Conservation (phyloP, 2,888 invertebrate species). For the Pyrocoelia pectoralis region DNA sequence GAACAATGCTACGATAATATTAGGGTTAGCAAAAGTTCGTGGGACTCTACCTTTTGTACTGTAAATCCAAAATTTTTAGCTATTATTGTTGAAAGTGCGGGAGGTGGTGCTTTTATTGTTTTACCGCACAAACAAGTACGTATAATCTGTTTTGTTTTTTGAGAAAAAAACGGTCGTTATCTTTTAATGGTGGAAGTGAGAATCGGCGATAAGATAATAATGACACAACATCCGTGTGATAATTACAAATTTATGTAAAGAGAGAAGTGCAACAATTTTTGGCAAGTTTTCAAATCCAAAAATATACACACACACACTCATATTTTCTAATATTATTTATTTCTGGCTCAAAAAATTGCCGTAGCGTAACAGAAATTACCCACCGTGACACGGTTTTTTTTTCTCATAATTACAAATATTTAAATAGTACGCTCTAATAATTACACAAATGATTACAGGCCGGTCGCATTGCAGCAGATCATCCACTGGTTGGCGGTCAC, state of each 20-base stretch:
- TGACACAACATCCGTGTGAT: background rate
- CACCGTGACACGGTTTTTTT: background rate
- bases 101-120: slow-evolving; percentile 95
- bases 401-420: background rate
- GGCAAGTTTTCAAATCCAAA: slow-evolving; percentile 45
- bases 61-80: slow-evolving; percentile 98
- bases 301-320: slow-evolving; percentile 36
- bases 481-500: slow-evolving; percentile 95
- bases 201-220: slow-evolving; percentile 13
- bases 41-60: slow-evolving; percentile 98
- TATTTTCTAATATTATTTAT: background rate
- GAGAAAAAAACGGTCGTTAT: too few species aligned
- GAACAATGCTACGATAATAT: slow-evolving; percentile 98
- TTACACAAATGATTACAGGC: slow-evolving; percentile 69
- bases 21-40: slow-evolving; percentile 95
- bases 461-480: slow-evolving; percentile 92
- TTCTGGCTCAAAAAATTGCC: background rate
- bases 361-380: background rate
- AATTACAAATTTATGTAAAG: slow-evolving; percentile 23
- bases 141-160: too few species aligned
- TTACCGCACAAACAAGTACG: slow-evolving; percentile 89
- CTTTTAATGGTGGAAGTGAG: slow-evolving; percentile 6
- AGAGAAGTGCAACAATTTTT: slow-evolving; percentile 46
- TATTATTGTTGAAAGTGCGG: slow-evolving; percentile 96
- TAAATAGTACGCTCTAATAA: background rate